phyloP scores from a whole-genome alignment of 1,140 invertebrate species.

The Drosophila ohnishii region DNA sequence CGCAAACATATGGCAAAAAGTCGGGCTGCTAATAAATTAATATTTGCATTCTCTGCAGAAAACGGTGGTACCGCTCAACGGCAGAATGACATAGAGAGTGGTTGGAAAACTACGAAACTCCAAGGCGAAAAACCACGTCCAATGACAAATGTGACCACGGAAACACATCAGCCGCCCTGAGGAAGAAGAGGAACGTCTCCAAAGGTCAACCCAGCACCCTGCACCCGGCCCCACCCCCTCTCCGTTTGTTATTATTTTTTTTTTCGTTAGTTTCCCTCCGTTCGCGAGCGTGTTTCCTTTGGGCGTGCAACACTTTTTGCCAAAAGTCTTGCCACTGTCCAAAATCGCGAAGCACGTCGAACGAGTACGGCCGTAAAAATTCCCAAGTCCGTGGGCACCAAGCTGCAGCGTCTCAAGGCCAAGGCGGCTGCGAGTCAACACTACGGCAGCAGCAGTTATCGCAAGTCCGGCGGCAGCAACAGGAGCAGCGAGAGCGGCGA shows the following conservation, averaged over 20 bases:
- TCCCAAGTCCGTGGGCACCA: conserved; percentile 77
- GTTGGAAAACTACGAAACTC: background rate
- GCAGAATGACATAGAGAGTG: conserved; percentile 17
- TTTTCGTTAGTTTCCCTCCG: conserved; percentile 51
- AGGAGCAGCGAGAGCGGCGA: conserved; percentile 37
- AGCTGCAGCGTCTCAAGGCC: conserved; percentile 81
- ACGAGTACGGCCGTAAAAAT: conserved; percentile 72
- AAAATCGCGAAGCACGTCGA: conserved; percentile 59
- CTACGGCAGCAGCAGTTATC: conserved; percentile 65
- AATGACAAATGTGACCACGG: conserved; percentile 66
- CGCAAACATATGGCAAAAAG: conserved; percentile 68
- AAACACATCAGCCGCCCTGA: conserved; percentile 47
- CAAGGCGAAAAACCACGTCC: conserved; percentile 15
- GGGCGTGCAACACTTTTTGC: conserved; percentile 66
- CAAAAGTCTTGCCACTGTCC: conserved; percentile 64
- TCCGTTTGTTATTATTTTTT: conserved; percentile 20
- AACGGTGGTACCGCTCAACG: conserved; percentile 22
- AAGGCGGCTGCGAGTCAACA: conserved; percentile 79
- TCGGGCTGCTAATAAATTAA: conserved; percentile 25
- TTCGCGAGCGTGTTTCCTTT: conserved; percentile 66
- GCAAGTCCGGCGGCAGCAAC: conserved; percentile 55
- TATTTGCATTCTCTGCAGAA: conserved; percentile 59
- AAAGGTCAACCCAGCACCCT: conserved; percentile 34
- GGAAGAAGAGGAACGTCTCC: conserved; percentile 39
- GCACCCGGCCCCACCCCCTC: conserved; percentile 13